Base-by-base conservation (phyloP, 2,797 vertebrate species). In the Falco concolor region DNA sequence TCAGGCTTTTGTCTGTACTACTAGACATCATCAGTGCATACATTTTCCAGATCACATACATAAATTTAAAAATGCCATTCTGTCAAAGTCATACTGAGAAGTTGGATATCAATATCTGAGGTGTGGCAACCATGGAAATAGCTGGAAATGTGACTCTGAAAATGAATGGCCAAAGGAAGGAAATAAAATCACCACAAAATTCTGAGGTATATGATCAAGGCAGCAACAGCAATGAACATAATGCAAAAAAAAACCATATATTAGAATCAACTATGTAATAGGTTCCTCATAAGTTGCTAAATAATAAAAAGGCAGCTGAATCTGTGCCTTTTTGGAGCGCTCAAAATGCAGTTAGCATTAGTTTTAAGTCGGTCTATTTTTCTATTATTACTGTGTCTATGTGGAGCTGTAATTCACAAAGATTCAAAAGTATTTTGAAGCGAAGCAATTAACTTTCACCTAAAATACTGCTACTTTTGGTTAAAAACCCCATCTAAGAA, bases 111-210 rank as follows among this genome's bases (percentile, higher is more conserved):
- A 93, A 82, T 89, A 84, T 19, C 34, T 93, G 57, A 95, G 49
- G 53, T 60, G 53, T 87, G 76, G 56, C 53, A 60, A 73, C 45
- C 79, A 80, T 69, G 70, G 32, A 77, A 94, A 82, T 53, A 90
- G 65, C 80, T 92, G 76, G 56, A 86, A 79, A 95, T 88, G 32
- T 81, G 72, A 83, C 52, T 86, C 49, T 64, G 78, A 90, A 90
- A 94, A 34, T 61, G 28, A 79, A 86, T 15, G 36, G 30, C 10
- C 50, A 77, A 64, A 86, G 30, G 73, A 95, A 78, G 74, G 65
- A 94, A 94, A 90, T 60, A 80, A 92, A 87, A 80, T n/a, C 79
- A 84, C 57, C 40, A 77, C 30, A 83, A 83, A 87, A 87, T 77
- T 84, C 56, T 52, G 45, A 83, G 44, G 9, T 87, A 59, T 64